Base-by-base conservation (phyloP, 2,113 vertebrate genomes). In the Rhizomys pruinosus region DNA sequence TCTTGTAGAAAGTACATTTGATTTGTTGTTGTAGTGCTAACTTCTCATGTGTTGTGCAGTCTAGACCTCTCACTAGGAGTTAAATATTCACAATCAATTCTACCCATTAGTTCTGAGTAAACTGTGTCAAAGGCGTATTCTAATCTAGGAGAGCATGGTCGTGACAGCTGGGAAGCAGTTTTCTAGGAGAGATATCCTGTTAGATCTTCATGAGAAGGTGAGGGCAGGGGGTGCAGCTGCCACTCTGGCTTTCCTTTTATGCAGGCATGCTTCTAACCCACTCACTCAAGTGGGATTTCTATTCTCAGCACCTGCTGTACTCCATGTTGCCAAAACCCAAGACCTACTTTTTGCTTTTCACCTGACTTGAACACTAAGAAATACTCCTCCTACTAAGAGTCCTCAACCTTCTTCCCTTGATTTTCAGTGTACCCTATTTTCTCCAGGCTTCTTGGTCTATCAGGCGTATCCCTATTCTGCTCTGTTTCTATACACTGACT, bases 141-240 rank as follows among this genome's bases (percentile, higher is more conserved):
- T 92, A 85, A 77, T 72, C 42, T 25, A 29, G 61, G 84, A 76
- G 47, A 64, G 80, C 27, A 81, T 39, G 34, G 11, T 47, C 4
- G 63, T 55, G 16, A 34, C 59, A 87, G 47, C 25, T 25, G 42
- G 12, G 39, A 68, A 39, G 3, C n/a, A 59, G 47, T 71, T 84
- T 90, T 66, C 73, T 86, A 47, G 27, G 79, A 84, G 80, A 88
- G 34, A 66, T 47, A 20, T 94, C 82, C 89, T 23, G 64, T 71
- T 27, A 71, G n/a, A 74, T 59, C 42, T 89, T 82, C 5, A 20
- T 22, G 42, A 73, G 5, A 91, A 78, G 78, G 17, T 3, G 76
- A 20, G 2, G 59, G 23, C 71, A 86, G 61, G 61, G 66, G n/a
- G 78, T 39, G 37, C 7, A 34, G 27, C 2, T 42, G n/a, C 42